Percentiles rank a stretch among this genome's conserved stretches.
phyloP scores from a whole-genome alignment of 2,113 vertebrate species.

The Mus musculus region DNA sequence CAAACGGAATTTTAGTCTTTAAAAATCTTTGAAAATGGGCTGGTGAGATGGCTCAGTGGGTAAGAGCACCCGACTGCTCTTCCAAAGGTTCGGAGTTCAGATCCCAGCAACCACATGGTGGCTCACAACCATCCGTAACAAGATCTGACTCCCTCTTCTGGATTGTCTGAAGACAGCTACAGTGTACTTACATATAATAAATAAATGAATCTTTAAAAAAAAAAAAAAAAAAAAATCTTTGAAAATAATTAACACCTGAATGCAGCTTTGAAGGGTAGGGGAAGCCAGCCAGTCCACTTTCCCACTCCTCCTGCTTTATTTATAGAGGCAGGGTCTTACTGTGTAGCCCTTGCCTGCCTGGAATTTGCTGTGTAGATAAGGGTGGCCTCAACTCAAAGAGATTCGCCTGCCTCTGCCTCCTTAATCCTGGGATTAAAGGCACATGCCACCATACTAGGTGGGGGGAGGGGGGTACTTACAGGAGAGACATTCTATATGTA shows the following conservation, averaged over 20 bases:
- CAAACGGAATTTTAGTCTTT: conserved; percentile 54
- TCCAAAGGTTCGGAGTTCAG: no score
- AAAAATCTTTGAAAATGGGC: conserved; percentile 45
- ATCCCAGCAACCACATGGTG: no score
- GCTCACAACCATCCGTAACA: no score
- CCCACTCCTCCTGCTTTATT: background rate
- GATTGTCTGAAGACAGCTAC: no score
- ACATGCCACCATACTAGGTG: background rate
- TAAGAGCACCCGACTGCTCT: no score
- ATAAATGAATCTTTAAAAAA: no score
- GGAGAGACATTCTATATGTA: background rate
- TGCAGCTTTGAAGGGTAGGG: background rate
- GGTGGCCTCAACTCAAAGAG: background rate
- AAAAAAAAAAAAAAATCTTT: no score
- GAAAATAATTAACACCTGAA: background rate
- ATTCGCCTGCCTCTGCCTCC: background rate
- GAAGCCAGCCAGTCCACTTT: background rate
- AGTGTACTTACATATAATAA: no score
- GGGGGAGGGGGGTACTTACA: background rate
- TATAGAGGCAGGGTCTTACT: background rate
- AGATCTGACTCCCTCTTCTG: no score
- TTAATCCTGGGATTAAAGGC: background rate
- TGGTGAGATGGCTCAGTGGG: no score
- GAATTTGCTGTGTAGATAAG: background rate
- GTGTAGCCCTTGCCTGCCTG: background rate